Evolutionary conservation across 2,797 vertebrate species (phyloP).

Genomic region (Centroberyx gerrardi): DNA sequence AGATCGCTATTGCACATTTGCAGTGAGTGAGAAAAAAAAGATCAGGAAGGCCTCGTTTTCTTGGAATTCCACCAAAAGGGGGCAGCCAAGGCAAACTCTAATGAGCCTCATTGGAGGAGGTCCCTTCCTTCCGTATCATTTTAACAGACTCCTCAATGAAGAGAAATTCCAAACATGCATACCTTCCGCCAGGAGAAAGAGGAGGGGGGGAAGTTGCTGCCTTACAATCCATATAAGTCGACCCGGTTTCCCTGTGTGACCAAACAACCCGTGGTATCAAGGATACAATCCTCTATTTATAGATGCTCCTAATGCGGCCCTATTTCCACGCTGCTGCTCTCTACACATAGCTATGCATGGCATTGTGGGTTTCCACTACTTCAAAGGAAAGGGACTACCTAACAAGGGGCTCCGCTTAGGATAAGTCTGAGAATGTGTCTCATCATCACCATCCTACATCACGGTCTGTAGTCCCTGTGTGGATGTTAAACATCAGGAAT

Average conservation of each 20-base stretch:
- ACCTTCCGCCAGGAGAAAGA: constrained; percentile 70
- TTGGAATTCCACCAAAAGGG: constrained; percentile 87
- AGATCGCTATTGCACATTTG: constrained; percentile 48
- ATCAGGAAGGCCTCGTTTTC: constrained; percentile 62
- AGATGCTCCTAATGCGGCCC: constrained; percentile 76
- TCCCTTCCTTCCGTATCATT: constrained; percentile 66
- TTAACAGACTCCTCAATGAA: constrained; percentile 80
- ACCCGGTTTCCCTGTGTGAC: constrained; percentile 73
- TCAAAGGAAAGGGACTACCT: constrained; percentile 86
- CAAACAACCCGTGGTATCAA: constrained; percentile 80
- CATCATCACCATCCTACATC: constrained; percentile 28
- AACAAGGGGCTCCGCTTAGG: constrained; percentile 70
- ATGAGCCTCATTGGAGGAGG: constrained; percentile 58
- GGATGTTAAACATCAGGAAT: constrained; percentile 34
- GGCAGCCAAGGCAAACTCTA: constrained; percentile 86
- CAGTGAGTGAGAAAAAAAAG: constrained; percentile 32
- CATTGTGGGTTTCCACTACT: constrained; percentile 88
- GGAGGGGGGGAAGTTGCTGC: constrained; percentile 25
- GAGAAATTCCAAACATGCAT: constrained; percentile 82
- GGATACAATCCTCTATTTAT: constrained; percentile 84
- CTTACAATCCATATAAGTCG: constrained; percentile 81
- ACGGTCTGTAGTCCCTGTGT: constrained; percentile 16
- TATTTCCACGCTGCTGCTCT: constrained; percentile 89
- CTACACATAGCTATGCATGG: constrained; percentile 89
- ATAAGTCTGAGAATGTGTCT: constrained; percentile 21